Conservation (phyloP, 1,140 invertebrate genomes). For the Aculops lycopersici region DNA sequence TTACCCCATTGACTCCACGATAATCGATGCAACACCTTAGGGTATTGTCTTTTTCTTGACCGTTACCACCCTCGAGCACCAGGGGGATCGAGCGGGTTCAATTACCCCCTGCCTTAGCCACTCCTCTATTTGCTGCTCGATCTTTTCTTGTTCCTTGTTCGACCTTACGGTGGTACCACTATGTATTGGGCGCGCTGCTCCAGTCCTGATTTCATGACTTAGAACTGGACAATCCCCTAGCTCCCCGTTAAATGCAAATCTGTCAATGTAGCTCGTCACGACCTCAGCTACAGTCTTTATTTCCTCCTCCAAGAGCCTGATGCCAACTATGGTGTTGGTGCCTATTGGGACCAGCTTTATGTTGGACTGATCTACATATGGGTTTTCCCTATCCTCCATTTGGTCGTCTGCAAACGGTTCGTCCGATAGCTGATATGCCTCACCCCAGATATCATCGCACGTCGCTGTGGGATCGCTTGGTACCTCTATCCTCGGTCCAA, state of each 20-base stretch:
- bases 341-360: too few relatives aligned
- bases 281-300: too few relatives aligned
- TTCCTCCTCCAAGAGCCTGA: too few relatives aligned
- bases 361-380: too few relatives aligned
- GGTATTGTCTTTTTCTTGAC: constrained; percentile 18
- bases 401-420: too few relatives aligned
- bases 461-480: too few relatives aligned
- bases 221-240: background rate
- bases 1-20: constrained; percentile 17
- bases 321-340: too few relatives aligned
- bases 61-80: constrained; percentile 17
- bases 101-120: constrained; percentile 14
- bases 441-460: too few relatives aligned
- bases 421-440: too few relatives aligned
- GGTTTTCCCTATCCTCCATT: too few relatives aligned
- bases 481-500: too few relatives aligned
- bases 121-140: constrained; percentile 10
- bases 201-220: constrained; percentile 1
- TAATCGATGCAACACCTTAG: constrained; percentile 19
- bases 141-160: background rate
- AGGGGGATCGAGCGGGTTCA: constrained; percentile 14
- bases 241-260: background rate
- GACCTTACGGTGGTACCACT: background rate
- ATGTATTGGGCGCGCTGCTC: constrained; percentile 1
- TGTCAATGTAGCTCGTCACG: background rate